Evolutionary conservation across 2,888 invertebrate genomes (phyloP).

Genomic region (Pachliopta kotzebuea): DNA sequence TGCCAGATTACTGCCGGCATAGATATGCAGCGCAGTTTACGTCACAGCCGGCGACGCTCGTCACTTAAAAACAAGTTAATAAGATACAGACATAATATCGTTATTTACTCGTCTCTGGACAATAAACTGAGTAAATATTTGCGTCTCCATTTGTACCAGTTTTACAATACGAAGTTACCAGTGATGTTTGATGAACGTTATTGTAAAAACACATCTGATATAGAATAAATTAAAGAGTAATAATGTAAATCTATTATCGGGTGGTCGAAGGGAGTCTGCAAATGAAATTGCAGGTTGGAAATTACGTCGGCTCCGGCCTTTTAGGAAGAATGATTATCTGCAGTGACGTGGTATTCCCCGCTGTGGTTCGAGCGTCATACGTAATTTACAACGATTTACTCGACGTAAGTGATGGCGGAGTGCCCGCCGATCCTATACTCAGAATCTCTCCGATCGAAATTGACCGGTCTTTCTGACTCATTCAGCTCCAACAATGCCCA

Average conservation of each 20-base stretch:
- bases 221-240: not conserved
- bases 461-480: slow-evolving; percentile 49
- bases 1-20: slow-evolving; percentile 28
- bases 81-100: slow-evolving; percentile 26
- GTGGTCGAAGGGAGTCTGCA: not conserved
- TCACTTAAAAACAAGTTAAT: slow-evolving; percentile 28
- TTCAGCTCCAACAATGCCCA: slow-evolving; percentile 39
- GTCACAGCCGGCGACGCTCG: slow-evolving; percentile 22
- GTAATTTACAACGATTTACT: slow-evolving; percentile 45
- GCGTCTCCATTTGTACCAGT: not conserved
- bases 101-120: slow-evolving; percentile 16
- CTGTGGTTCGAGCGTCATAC: slow-evolving; percentile 43
- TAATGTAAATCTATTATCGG: not conserved
- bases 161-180: too few relatives aligned
- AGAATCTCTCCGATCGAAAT: slow-evolving; percentile 50
- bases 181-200: too few relatives aligned
- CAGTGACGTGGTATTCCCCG: slow-evolving; percentile 65
- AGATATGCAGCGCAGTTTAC: slow-evolving; percentile 25
- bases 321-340: slow-evolving; percentile 43
- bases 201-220: too few relatives aligned
- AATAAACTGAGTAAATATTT: slow-evolving; percentile 18
- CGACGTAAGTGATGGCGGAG: slow-evolving; percentile 41
- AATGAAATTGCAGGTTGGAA: slow-evolving; percentile 23
- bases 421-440: slow-evolving; percentile 40
- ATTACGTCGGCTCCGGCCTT: slow-evolving; percentile 14